Evolutionary conservation across 1,140 invertebrate species (phyloP), one percentile per base, ranked within the genome.

Genomic region (Pomacea maculata): DNA sequence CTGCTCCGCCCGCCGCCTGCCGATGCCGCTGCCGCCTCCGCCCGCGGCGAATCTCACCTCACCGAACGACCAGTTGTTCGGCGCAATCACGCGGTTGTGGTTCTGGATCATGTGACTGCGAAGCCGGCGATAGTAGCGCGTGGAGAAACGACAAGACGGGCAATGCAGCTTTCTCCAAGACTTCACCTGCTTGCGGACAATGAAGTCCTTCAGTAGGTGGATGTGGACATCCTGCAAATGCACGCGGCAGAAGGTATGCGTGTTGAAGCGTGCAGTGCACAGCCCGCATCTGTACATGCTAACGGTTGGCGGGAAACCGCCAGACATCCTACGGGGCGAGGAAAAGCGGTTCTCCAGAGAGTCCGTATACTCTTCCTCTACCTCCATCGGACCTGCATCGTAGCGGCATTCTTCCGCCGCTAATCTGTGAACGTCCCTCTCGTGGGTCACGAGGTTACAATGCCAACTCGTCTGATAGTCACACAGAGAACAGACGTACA

Each of bases 391-490:
- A 15, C 80, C 63, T 79, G 85, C 90, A 76, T 82, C 83, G 63
- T 21, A 61, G 68, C 74, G 73, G 76, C 76, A 52, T 64, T 80
- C 67, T 72, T 84, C 82, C 55, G 34, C 71, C 72, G 67, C 73
- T 34, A 88, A 85, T 57, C 84, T 83, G 83, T 90, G 88, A 34
- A 87, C 87, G 19, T 95, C 95, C 84, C 95, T 94, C 88, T 98
- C 97, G 92, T 98, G 97, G 52, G 97, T 95, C 90, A 97, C 97
- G 79, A 98, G 93, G 88, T 97, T 96, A 52, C 96, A 96, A 79
- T 97, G 93, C 85, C 97, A 95, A 78, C 95, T 94, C 25, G 96
- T 97, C n/a, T 95, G 95, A 89, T 97, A 98, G 68, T 95, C 94
- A 87, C 97, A 98, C 86, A 95, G 94, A 1, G 95, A 95, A 91